Percentiles rank a stretch among this genome's conserved stretches.
Evolutionary conservation across 2,113 vertebrate genomes (phyloP).

Genomic region (Rhea pennata): DNA sequence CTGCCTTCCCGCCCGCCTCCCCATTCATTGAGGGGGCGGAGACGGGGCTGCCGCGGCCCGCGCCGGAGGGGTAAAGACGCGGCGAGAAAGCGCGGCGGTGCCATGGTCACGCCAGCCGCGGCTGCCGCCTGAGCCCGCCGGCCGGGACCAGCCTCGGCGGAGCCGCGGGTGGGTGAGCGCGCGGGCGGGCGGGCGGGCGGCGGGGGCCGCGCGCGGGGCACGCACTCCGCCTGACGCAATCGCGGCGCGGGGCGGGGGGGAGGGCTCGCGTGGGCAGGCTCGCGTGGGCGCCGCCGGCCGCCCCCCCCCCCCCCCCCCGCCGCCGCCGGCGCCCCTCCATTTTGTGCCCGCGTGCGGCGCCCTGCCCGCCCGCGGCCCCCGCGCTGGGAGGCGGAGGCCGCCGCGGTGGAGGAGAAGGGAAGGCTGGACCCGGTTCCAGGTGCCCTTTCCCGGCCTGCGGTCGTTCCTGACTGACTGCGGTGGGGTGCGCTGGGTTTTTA

Average conservation of each 20-base stretch:
- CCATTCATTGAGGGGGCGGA: not conserved
- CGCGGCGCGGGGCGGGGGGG: too few relatives aligned
- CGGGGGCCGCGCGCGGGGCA: not conserved
- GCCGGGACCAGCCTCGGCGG: not conserved
- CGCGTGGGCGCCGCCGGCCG: too few relatives aligned
- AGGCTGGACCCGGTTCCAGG: accelerated
- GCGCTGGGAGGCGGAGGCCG: too few relatives aligned
- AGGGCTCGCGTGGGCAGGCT: too few relatives aligned
- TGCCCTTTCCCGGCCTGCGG: accelerated
- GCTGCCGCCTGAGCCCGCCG: not conserved
- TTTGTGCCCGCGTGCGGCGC: too few relatives aligned
- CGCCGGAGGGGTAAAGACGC: not conserved
- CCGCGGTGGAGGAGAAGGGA: too few relatives aligned
- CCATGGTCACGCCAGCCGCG: too few relatives aligned
- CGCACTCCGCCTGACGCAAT: not conserved
- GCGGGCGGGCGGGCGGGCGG: not conserved
- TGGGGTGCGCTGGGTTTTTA: too few relatives aligned
- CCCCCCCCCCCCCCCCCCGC: too few relatives aligned
- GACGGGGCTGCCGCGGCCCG: not conserved
- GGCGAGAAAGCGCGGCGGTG: not conserved
- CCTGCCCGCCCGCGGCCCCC: too few relatives aligned
- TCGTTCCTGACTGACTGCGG: accelerated
- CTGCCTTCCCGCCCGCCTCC: not conserved
- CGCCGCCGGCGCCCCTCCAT: not conserved
- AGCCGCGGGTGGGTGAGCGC: not conserved